A percentile compares a stretch with the other conserved stretches of the same genome.
phyloP scores from a whole-genome alignment of 2,888 invertebrate genomes.

The Andrena haemorrhoa region DNA sequence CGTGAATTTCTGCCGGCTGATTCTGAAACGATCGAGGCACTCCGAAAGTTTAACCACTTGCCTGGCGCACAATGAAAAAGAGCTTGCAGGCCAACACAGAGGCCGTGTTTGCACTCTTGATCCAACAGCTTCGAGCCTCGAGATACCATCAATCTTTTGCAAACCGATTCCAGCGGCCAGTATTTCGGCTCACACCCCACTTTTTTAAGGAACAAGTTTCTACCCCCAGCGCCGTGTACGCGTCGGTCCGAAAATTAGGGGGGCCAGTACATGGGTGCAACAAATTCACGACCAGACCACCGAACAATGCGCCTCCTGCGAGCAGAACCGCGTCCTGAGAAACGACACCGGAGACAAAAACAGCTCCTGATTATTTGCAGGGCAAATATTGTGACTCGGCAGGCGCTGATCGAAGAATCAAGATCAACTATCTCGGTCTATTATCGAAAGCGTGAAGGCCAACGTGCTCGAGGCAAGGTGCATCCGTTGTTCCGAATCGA shows the following conservation, averaged over 20 bases:
- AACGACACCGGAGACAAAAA: constrained; percentile 29
- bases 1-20: constrained; percentile 21
- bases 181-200: constrained; percentile 43
- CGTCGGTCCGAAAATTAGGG: constrained; percentile 46
- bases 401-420: constrained; percentile 46
- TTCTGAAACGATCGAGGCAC: background rate
- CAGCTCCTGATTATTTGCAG: constrained; percentile 74
- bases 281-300: constrained; percentile 74
- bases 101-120: background rate
- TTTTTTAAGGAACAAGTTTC: constrained; percentile 52
- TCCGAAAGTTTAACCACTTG: background rate
- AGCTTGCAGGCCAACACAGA: background rate
- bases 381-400: constrained; percentile 79
- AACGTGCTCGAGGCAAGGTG: constrained; percentile 32
- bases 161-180: constrained; percentile 31
- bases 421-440: constrained; percentile 47
- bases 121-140: constrained; percentile 14
- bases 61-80: background rate
- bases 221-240: constrained; percentile 20
- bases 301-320: constrained; percentile 68
- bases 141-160: constrained; percentile 46
- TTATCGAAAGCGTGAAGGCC: constrained; percentile 26
- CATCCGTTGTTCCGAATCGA: constrained; percentile 12
- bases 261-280: constrained; percentile 62
- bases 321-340: constrained; percentile 17